phyloP scores from a whole-genome alignment of 2,113 vertebrate species.

The Xenopus borealis region DNA sequence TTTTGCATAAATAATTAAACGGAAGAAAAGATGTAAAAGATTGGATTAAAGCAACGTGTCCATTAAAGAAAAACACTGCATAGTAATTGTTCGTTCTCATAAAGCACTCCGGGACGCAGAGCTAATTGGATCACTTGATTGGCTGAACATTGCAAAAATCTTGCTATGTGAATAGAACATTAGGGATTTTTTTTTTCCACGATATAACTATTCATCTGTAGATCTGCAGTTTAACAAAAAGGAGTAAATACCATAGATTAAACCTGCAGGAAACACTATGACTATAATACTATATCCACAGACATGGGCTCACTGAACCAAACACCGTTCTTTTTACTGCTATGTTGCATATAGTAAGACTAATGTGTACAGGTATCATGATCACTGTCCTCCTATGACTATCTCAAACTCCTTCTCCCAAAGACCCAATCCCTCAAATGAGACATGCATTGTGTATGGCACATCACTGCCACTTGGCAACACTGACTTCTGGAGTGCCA shows the following conservation, averaged over 20 bases:
- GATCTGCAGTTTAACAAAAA: slow-evolving; percentile 33
- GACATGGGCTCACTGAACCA: slow-evolving; percentile 13
- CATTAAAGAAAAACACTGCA: slow-evolving; percentile 39
- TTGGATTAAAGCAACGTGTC: slow-evolving; percentile 43
- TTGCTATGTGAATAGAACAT: slow-evolving; percentile 37
- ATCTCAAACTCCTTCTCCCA: too few relatives aligned
- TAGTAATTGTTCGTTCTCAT: slow-evolving; percentile 39
- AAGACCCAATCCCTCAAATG: too few relatives aligned
- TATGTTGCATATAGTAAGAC: slow-evolving; percentile 1
- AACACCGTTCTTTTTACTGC: slow-evolving; percentile 28
- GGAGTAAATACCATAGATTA: slow-evolving; percentile 36
- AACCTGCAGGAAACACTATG: slow-evolving; percentile 16
- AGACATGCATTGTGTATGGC: too few relatives aligned
- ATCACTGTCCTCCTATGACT: too few relatives aligned
- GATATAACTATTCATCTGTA: slow-evolving; percentile 43
- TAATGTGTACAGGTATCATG: too few relatives aligned
- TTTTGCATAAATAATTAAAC: slow-evolving; percentile 41
- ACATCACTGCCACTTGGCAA: too few relatives aligned
- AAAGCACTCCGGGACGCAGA: slow-evolving; percentile 39
- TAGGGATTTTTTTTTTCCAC: slow-evolving; percentile 22
- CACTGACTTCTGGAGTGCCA: too few relatives aligned
- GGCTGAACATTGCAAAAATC: slow-evolving; percentile 42
- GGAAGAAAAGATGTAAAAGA: slow-evolving; percentile 41
- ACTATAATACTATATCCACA: slow-evolving; percentile 35
- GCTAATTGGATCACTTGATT: slow-evolving; percentile 46